Conservation (phyloP, 1,140 invertebrate species). For the Pogonomyrmex barbatus region DNA sequence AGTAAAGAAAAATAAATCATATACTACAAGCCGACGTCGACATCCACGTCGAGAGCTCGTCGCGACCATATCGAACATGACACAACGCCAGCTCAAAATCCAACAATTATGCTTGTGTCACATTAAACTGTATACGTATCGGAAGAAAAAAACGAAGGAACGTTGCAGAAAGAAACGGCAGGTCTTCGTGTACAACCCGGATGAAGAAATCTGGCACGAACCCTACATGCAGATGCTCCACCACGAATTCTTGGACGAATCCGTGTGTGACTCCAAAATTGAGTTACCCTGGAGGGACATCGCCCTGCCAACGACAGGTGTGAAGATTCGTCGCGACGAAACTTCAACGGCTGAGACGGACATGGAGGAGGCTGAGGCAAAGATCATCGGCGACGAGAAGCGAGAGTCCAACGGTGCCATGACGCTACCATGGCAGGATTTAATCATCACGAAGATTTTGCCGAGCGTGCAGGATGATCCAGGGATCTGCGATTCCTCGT, state of each 20-base stretch:
- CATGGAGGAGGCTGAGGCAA: background rate
- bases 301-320: constrained; percentile 66
- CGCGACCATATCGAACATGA: background rate
- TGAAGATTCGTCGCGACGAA: constrained; percentile 70
- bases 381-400: constrained; percentile 48
- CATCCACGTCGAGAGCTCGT: background rate
- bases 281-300: constrained; percentile 82
- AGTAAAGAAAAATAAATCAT: constrained; percentile 5
- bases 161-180: constrained; percentile 72
- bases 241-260: constrained; percentile 73
- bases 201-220: constrained; percentile 77
- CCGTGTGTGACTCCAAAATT: constrained; percentile 77
- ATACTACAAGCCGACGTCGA: background rate
- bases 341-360: background rate
- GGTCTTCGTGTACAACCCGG: constrained; percentile 71
- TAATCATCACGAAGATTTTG: constrained; percentile 73
- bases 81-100: background rate
- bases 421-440: constrained; percentile 77
- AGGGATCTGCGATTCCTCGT: constrained; percentile 70
- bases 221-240: constrained; percentile 76
- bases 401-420: constrained; percentile 62
- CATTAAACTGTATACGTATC: constrained; percentile 25
- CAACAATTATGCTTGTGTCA: constrained; percentile 19
- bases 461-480: background rate
- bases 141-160: constrained; percentile 16